Evolutionary conservation across 2,888 invertebrate species (phyloP).

Genomic region (Phaedon cochleariae): DNA sequence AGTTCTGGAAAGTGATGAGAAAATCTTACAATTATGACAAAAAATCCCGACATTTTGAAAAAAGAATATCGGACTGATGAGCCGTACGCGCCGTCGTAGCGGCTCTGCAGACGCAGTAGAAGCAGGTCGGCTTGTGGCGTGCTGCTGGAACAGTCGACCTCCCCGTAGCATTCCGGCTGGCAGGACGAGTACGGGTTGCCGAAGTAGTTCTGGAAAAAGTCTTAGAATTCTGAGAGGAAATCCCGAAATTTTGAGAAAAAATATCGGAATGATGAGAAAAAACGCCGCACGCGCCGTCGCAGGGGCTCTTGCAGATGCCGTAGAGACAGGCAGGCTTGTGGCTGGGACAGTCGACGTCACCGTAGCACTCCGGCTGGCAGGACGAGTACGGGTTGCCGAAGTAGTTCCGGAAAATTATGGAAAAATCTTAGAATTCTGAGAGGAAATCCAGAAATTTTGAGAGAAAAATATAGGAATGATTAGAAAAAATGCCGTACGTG

Average conservation of each 20-base stretch:
- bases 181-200: conserved; percentile 82
- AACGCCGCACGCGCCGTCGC: conserved; percentile 83
- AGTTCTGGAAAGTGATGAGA: conserved; percentile 61
- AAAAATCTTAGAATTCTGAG: no score
- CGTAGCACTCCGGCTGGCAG: conserved; percentile 83
- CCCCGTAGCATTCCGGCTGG: conserved; percentile 80
- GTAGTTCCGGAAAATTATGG: no score
- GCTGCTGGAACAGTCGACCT: conserved; percentile 82
- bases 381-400: conserved; percentile 79
- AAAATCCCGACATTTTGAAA: no score
- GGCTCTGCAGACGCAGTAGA: conserved; percentile 83
- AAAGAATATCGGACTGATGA: no score
- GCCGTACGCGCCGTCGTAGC: conserved; percentile 84
- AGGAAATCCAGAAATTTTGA: no score
- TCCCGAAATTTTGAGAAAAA: no score
- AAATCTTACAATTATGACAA: no score
- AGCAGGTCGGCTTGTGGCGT: conserved; percentile 80
- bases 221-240: no score
- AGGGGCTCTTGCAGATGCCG: conserved; percentile 84
- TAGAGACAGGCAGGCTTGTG: conserved; percentile 82
- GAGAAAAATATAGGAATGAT: no score
- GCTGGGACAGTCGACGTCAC: conserved; percentile 80
- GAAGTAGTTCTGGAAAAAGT: conserved; percentile 67
- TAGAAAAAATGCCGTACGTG: conserved; percentile 83
- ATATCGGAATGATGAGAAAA: no score